These are phyloP conservation scores for Tenthredo mesomela DNA, from an alignment of 2,888 invertebrate genomes.

Conservation along the genomic window DNA sequence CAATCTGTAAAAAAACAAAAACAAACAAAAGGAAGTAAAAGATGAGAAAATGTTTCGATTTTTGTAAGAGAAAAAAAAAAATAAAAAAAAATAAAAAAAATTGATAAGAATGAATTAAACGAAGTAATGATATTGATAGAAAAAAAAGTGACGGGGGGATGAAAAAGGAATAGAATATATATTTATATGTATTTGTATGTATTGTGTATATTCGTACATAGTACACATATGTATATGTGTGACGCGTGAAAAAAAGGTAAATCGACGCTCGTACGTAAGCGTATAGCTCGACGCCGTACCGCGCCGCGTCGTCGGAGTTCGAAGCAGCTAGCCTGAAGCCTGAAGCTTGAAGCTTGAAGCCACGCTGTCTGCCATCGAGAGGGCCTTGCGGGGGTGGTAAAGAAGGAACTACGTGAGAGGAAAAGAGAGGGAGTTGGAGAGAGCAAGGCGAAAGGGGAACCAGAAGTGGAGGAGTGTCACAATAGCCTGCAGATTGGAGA, in stretches of 20 bases:
- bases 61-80: too few relatives aligned
- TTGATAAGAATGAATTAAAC: not conserved
- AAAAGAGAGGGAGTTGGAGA: not conserved
- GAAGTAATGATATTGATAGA: too few relatives aligned
- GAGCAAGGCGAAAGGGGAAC: conserved; percentile 37
- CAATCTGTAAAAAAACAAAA: not conserved
- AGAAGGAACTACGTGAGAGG: conserved; percentile 8
- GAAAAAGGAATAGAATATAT: not conserved
- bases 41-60: not conserved
- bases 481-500: conserved; percentile 75
- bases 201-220: too few relatives aligned
- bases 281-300: not conserved
- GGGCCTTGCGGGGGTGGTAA: conserved; percentile 27
- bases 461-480: conserved; percentile 68
- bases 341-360: conserved; percentile 33
- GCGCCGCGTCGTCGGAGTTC: not conserved
- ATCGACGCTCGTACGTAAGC: not conserved
- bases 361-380: conserved; percentile 48
- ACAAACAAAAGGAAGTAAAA: not conserved
- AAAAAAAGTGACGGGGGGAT: too few relatives aligned
- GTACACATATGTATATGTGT: not conserved
- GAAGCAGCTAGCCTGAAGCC: not conserved
- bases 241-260: conserved; percentile 2
- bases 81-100: too few relatives aligned
- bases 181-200: too few relatives aligned